phyloP scores from a whole-genome alignment of 2,797 vertebrate species.

The Emys orbicularis region DNA sequence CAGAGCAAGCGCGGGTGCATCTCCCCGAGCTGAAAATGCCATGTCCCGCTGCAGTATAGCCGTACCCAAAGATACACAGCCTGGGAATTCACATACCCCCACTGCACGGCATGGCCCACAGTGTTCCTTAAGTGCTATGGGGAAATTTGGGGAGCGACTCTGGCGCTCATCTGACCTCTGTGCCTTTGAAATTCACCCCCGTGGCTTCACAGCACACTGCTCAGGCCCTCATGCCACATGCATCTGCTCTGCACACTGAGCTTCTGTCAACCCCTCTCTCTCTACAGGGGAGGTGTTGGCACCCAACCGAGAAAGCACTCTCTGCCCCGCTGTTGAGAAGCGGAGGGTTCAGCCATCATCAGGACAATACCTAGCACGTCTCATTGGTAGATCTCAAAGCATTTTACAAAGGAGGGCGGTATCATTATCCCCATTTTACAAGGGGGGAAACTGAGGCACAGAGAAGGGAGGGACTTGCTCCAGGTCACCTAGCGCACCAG shows the following conservation, averaged over 20 bases:
- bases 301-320: background rate
- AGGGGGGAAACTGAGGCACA: background rate
- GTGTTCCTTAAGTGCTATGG: background rate
- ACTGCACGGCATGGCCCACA: accelerated
- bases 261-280: background rate
- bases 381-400: background rate
- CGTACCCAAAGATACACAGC: background rate
- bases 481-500: background rate
- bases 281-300: background rate
- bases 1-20: background rate
- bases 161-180: background rate
- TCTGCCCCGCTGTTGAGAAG: background rate
- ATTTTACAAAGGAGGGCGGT: too few relatives aligned
- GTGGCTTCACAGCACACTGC: accelerated
- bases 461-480: background rate
- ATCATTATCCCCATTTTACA: background rate
- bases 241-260: background rate
- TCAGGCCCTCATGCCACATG: background rate
- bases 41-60: background rate
- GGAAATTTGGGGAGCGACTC: background rate
- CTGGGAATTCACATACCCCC: background rate
- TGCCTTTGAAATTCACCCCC: background rate
- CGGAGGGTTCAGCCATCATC: background rate
- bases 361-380: background rate
- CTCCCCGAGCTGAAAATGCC: background rate